These are phyloP conservation scores for Daubentonia madagascariensis DNA, from an alignment of 2,113 vertebrate species.

Conservation along the genomic window DNA sequence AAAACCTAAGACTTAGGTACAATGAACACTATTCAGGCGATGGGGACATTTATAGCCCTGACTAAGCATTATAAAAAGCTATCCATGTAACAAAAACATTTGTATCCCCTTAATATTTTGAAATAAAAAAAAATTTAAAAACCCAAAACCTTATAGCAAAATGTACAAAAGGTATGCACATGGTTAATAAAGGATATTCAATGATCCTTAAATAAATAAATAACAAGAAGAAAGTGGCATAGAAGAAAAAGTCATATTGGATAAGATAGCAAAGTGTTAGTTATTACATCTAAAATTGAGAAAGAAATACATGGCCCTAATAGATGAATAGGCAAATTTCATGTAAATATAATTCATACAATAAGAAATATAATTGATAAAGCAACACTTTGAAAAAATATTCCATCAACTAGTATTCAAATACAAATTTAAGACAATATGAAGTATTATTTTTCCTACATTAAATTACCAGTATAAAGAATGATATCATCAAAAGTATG, in stretches of 20 bases:
- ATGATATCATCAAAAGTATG: not conserved
- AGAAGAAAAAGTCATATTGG: not conserved
- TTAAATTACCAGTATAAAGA: not conserved
- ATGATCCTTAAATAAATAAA: too few relatives aligned
- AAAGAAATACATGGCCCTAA: not conserved
- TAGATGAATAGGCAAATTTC: not conserved
- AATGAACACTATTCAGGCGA: too few relatives aligned
- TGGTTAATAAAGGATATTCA: too few relatives aligned
- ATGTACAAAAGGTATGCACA: too few relatives aligned
- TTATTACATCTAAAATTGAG: not conserved
- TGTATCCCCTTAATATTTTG: too few relatives aligned
- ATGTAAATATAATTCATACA: not conserved
- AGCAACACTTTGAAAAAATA: not conserved
- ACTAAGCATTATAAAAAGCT: too few relatives aligned
- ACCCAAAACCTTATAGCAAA: too few relatives aligned
- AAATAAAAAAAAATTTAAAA: too few relatives aligned
- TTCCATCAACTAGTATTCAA: not conserved
- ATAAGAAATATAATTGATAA: not conserved
- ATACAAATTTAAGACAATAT: not conserved
- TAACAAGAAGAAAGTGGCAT: not conserved
- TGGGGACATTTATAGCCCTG: too few relatives aligned
- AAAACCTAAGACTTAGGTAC: too few relatives aligned
- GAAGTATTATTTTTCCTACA: not conserved
- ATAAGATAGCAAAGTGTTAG: not conserved
- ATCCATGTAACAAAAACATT: too few relatives aligned